These are phyloP conservation scores for Ormyrus thymus DNA, from an alignment of 2,888 invertebrate genomes.

Conservation along the genomic window DNA sequence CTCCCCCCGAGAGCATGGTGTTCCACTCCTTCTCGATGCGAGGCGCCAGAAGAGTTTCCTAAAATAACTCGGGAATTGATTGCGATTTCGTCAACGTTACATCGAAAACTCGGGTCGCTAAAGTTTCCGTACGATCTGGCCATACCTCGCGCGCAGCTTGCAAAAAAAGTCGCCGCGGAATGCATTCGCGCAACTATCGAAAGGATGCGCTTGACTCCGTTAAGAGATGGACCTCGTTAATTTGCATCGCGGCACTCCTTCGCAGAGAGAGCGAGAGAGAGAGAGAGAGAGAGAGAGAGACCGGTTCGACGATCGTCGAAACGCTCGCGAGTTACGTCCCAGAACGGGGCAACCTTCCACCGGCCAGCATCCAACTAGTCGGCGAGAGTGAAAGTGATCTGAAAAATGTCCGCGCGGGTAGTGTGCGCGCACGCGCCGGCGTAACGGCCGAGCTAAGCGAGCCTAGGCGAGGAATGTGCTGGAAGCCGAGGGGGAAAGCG, in stretches of 20 bases:
- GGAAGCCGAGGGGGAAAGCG: no score
- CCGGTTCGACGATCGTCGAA: constrained; percentile 52
- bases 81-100: neutral
- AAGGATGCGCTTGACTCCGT: neutral
- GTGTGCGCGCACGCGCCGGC: neutral
- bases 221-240: constrained; percentile 39
- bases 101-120: neutral
- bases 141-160: no score
- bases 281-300: constrained; percentile 35
- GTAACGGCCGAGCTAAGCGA: no score
- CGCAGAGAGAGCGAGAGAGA: neutral
- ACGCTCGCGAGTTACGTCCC: constrained; percentile 10
- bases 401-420: constrained; percentile 64
- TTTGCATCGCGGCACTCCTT: constrained; percentile 44
- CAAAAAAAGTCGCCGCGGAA: neutral
- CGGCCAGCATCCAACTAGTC: constrained; percentile 60
- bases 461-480: no score
- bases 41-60: no score
- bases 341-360: constrained; percentile 58
- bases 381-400: constrained; percentile 73
- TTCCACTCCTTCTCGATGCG: no score
- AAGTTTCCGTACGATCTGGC: neutral
- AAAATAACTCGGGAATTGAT: no score
- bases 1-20: no score
- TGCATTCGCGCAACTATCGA: neutral